Base-by-base conservation (phyloP, 2,888 invertebrate genomes). In the Brenthis hecate region DNA sequence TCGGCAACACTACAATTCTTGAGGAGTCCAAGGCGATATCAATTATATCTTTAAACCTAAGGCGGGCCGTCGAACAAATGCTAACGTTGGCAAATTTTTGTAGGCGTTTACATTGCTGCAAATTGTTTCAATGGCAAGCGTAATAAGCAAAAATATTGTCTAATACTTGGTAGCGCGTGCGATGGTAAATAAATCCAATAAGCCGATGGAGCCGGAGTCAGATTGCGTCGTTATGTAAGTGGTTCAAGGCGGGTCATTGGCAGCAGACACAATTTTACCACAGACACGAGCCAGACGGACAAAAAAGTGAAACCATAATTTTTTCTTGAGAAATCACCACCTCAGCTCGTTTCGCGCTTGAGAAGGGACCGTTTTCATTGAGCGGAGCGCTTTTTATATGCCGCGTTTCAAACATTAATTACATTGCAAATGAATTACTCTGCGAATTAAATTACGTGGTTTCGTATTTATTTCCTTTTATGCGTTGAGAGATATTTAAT, bases 271-370 rank as follows among this genome's bases (percentile, higher is more conserved):
- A 80, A 81, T 84, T 85, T 84, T 81, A 81, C 79, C 84, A 81
- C 88, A 91, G 91, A 91, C 91, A 80, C 80, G 77, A 80, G 82
- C 89, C 88, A 92, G 92, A 91, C 92, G 84, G 80, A 78, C 89
- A 92, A 92, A 91, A 91, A 92, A 91, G 88, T 88, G 88, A 91
- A 91, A 91, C 88, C 82, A 83, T 80, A 83, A 81, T 88, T 89
- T 83, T 89, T 87, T 84, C 81, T 78, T 80, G 78, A 75, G 74
- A 75, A 79, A 80, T 74, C 72, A 70, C 75, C 63, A 69, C 71
- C 72, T 66, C 72, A 66, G 64, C 71, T 36, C 69, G 73, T 67
- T 73, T 77, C 78, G 74, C 76, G 68, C 73, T 69, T 36, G 74
- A 70, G 66, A 75, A 73, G 67, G 73, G 71, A 66, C 74, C 66